phyloP scores from a whole-genome alignment of 2,888 invertebrate species.

The Rhopalosiphum nymphaeae region DNA sequence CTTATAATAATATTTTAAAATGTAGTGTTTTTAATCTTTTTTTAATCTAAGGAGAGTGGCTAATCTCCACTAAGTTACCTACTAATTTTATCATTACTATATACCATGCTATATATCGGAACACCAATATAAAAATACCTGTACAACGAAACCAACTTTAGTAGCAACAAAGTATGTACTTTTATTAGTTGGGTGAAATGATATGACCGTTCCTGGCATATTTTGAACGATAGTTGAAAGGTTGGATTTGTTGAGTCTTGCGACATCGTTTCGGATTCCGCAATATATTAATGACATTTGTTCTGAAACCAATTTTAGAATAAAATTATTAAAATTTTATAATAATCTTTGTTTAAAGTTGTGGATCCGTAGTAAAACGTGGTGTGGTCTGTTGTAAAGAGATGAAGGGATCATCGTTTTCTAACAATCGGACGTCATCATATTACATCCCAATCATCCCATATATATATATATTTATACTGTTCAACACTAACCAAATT shows the following conservation, averaged over 20 bases:
- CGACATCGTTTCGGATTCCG: conserved; percentile 18
- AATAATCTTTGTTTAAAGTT: background rate
- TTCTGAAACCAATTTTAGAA: background rate
- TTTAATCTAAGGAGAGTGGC: background rate
- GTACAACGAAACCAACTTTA: conserved; percentile 37
- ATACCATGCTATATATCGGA: background rate
- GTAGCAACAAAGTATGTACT: conserved; percentile 85
- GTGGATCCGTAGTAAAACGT: background rate
- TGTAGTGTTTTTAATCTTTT: too few relatives aligned
- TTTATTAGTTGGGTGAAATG: conserved; percentile 74
- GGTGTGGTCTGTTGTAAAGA: too few relatives aligned
- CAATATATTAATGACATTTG: conserved; percentile 51
- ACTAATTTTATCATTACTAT: background rate
- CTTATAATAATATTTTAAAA: too few relatives aligned
- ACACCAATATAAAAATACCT: conserved; percentile 14
- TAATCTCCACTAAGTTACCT: background rate
- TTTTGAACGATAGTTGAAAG: conserved; percentile 39
- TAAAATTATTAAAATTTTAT: background rate
- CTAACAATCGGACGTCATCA: background rate
- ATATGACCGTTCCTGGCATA: conserved; percentile 43
- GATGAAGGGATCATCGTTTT: background rate
- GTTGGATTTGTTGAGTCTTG: background rate
- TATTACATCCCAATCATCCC: background rate
- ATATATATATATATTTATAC: background rate
- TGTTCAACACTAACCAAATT: too few relatives aligned